Evolutionary conservation across 1,140 invertebrate genomes (phyloP).

Genomic region (Penaeus vannamei): DNA sequence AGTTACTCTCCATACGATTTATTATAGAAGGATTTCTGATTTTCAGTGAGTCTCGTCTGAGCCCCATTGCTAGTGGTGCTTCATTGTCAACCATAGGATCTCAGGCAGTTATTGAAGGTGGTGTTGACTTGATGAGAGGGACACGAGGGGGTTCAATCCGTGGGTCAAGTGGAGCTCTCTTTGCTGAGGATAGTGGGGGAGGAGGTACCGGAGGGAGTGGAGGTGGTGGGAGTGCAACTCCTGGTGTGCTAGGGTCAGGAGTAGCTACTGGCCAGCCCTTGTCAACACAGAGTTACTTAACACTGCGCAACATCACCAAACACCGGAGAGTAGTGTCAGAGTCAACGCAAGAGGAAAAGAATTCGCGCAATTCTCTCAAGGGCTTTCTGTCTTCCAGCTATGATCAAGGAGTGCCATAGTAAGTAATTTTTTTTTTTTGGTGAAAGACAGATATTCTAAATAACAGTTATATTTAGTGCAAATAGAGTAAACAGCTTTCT

Average conservation of each 20-base stretch:
- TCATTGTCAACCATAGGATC: conserved; percentile 54
- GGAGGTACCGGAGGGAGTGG: conserved; percentile 39
- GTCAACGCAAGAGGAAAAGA: conserved; percentile 53
- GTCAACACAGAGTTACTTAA: conserved; percentile 59
- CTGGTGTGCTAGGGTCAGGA: conserved; percentile 13
- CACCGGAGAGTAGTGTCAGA: conserved; percentile 56
- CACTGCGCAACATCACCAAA: conserved; percentile 54
- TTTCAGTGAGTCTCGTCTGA: conserved; percentile 54
- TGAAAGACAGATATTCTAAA: no score
- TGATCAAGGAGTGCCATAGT: conserved; percentile 48
- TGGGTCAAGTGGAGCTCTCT: conserved; percentile 56
- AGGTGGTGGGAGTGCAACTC: conserved; percentile 35
- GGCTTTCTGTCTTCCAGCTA: conserved; percentile 59
- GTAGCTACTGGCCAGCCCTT: conserved; percentile 41
- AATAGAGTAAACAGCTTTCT: no score
- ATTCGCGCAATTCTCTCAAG: conserved; percentile 51
- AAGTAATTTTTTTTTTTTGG: neutral
- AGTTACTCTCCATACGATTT: no score
- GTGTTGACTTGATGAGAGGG: conserved; percentile 46
- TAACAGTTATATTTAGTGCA: no score
- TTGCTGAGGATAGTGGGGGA: conserved; percentile 38
- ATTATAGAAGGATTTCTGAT: neutral
- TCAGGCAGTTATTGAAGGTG: conserved; percentile 34
- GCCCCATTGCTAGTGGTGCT: conserved; percentile 55
- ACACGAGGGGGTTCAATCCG: conserved; percentile 53